These are phyloP conservation scores for Morelia viridis DNA, from an alignment of 2,797 vertebrate genomes.

Conservation along the genomic window DNA sequence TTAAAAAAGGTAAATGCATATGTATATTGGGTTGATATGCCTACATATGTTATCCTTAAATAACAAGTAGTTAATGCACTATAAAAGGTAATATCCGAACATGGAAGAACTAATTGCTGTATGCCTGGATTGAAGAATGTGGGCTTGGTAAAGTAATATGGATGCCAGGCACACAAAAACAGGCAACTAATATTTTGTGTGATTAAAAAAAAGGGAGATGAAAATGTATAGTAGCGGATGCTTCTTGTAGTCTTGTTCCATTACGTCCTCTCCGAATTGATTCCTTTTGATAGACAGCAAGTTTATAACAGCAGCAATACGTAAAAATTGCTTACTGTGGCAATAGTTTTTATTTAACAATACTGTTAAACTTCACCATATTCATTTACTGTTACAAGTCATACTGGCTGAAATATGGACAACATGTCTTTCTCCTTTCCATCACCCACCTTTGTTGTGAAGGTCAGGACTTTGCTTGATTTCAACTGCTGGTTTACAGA, in stretches of 20 bases:
- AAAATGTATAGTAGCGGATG: rapidly evolving
- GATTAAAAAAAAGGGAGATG: not conserved
- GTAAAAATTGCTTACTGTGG: not conserved
- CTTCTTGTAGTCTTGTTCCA: not conserved
- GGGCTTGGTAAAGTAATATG: not conserved
- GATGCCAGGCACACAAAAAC: constrained; percentile 1
- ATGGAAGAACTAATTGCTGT: constrained; percentile 20
- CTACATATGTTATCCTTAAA: not conserved
- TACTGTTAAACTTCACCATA: not conserved
- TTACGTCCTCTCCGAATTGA: not conserved
- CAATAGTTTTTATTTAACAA: not conserved
- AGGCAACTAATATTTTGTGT: not conserved
- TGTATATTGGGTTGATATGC: constrained; percentile 8
- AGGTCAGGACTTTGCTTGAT: rapidly evolving
- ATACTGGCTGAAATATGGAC: not conserved
- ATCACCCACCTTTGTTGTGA: not conserved
- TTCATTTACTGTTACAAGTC: not conserved
- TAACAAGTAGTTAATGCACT: not conserved
- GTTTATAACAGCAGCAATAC: constrained; percentile 8
- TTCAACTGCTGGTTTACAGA: not conserved
- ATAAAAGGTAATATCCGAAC: constrained; percentile 16
- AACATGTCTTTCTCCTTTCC: not conserved
- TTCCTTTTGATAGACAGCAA: constrained; percentile 5
- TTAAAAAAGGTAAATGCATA: not conserved
- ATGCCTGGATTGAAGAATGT: not conserved